A percentile compares a stretch with the other conserved stretches of the same genome.
phyloP scores from a whole-genome alignment of 2,797 vertebrate genomes.

The Oreortyx pictus region DNA sequence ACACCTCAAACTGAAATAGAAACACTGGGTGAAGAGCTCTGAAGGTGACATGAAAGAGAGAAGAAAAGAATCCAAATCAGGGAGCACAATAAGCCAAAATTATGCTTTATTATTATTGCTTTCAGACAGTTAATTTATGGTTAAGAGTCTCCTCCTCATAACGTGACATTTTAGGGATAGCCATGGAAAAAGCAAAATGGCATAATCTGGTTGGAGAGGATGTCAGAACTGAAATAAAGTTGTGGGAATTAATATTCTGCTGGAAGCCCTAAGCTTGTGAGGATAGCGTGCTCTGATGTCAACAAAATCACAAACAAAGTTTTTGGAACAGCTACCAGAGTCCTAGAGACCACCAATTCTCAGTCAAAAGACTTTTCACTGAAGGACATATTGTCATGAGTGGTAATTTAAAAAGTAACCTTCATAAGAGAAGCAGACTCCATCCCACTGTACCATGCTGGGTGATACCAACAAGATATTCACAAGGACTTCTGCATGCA shows the following conservation, averaged over 20 bases:
- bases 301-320: not conserved
- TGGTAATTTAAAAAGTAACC: not conserved
- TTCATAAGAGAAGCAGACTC: not conserved
- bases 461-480: not conserved
- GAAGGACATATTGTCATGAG: not conserved
- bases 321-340: not conserved
- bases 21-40: constrained; percentile 1
- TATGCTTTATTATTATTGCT: not conserved
- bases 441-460: not conserved
- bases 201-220: not conserved
- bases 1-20: not conserved
- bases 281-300: not conserved
- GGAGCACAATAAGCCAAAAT: not conserved
- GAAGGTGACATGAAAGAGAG: not conserved
- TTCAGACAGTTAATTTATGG: not conserved
- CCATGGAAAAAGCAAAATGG: not conserved
- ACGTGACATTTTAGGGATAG: not conserved
- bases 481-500: not conserved
- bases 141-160: not conserved
- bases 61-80: not conserved
- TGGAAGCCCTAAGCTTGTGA: not conserved
- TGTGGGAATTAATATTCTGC: not conserved
- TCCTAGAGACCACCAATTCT: not conserved
- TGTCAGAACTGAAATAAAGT: not conserved
- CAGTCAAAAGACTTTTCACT: not conserved